These are phyloP conservation scores for Mesorhabditis spiculigera DNA, from an alignment of 2,888 invertebrate genomes.

Conservation along the genomic window DNA sequence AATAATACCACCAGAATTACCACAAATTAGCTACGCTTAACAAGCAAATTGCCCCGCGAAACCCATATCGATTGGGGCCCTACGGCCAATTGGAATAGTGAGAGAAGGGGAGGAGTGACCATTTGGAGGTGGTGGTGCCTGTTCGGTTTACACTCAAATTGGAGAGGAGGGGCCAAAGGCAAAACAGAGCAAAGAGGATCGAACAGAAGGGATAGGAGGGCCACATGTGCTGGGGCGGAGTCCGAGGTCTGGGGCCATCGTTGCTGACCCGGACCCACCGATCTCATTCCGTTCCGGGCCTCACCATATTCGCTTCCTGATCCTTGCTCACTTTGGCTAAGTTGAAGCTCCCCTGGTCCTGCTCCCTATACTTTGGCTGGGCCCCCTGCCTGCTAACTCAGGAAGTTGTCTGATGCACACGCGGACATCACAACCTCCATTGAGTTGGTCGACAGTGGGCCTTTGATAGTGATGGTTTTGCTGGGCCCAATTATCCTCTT, in stretches of 20 bases:
- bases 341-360: background rate
- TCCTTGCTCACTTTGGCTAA: too few species aligned
- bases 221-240: slow-evolving; percentile 3
- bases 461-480: background rate
- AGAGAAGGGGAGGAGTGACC: too few species aligned
- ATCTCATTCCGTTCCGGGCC: too few species aligned
- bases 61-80: too few species aligned
- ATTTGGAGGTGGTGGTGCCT: background rate
- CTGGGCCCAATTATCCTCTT: too few species aligned
- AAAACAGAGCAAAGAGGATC: too few species aligned
- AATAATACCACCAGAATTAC: too few species aligned
- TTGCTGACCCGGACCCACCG: too few species aligned
- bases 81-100: too few species aligned
- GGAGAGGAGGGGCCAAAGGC: background rate
- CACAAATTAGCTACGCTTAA: too few species aligned
- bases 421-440: slow-evolving; percentile 5
- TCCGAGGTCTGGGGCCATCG: background rate
- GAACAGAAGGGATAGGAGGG: background rate
- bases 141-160: slow-evolving; percentile 2
- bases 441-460: slow-evolving; percentile 3
- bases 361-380: background rate
- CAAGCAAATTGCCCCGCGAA: too few species aligned
- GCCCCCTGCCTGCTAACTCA: slow-evolving; percentile 2
- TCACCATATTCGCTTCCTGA: too few species aligned
- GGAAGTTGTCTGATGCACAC: background rate